These are phyloP conservation scores for Chrysopa pallens DNA, from an alignment of 1,140 invertebrate genomes.

Conservation along the genomic window DNA sequence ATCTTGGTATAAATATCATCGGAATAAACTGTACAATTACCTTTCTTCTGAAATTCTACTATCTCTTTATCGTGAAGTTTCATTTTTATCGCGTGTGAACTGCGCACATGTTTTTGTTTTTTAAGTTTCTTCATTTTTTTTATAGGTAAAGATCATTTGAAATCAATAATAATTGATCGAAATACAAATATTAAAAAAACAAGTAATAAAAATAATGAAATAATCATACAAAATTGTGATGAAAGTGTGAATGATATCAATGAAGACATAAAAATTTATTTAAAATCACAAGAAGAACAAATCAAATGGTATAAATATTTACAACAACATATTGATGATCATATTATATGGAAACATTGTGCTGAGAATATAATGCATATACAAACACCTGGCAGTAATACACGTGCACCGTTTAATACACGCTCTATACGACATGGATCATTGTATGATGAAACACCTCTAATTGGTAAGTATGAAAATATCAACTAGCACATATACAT, in stretches of 20 bases:
- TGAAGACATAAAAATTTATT: slow-evolving; percentile 13
- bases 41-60: too few species aligned
- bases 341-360: slow-evolving; percentile 39
- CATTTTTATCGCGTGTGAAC: too few species aligned
- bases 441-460: slow-evolving; percentile 38
- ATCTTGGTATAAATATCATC: too few species aligned
- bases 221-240: slow-evolving; percentile 23
- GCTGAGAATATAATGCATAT: slow-evolving; percentile 40
- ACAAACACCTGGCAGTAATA: slow-evolving; percentile 25
- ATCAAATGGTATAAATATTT: slow-evolving; percentile 29
- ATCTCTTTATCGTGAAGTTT: too few species aligned
- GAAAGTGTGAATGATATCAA: slow-evolving; percentile 18
- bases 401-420: slow-evolving; percentile 24
- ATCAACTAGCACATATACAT: too few species aligned
- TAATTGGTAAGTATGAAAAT: slow-evolving; percentile 28
- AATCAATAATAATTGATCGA: slow-evolving; percentile 12
- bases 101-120: too few species aligned
- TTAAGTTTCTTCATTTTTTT: too few species aligned
- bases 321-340: slow-evolving; percentile 27
- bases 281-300: slow-evolving; percentile 22
- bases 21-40: too few species aligned
- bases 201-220: slow-evolving; percentile 17
- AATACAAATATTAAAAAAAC: slow-evolving; percentile 20
- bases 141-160: not conserved
- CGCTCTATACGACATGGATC: slow-evolving; percentile 31